These are phyloP conservation scores for Psittacula cyanocephala DNA, from an alignment of 2,113 vertebrate genomes.

Conservation along the genomic window DNA sequence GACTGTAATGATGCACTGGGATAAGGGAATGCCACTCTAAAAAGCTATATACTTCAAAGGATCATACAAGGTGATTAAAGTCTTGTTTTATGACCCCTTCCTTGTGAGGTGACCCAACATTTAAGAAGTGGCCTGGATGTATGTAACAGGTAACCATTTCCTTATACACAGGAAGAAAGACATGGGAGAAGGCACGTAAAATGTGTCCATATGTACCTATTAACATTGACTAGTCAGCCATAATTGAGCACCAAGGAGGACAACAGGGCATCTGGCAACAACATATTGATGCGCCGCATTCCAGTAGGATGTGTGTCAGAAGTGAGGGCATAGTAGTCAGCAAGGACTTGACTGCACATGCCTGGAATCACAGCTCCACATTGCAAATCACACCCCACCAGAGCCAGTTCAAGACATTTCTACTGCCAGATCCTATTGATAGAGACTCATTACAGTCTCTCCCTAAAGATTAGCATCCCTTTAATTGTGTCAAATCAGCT, in stretches of 20 bases:
- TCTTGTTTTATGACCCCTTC: background rate
- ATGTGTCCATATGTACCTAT: background rate
- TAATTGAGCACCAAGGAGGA: background rate
- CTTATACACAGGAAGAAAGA: background rate
- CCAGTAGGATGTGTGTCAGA: background rate
- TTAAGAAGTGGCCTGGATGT: background rate
- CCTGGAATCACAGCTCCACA: background rate
- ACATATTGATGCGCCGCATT: background rate
- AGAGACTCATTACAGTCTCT: background rate
- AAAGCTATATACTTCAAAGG: background rate
- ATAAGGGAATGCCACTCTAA: background rate
- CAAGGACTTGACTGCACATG: background rate
- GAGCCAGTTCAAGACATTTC: background rate
- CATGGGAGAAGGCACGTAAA: background rate
- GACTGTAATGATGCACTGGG: background rate
- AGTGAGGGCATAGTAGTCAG: background rate
- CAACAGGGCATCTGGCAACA: rapidly evolving
- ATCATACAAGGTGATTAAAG: background rate
- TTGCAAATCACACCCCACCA: background rate
- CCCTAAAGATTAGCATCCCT: background rate
- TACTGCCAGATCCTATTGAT: background rate
- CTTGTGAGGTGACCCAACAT: background rate
- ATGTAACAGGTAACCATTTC: background rate
- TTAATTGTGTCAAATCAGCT: background rate
- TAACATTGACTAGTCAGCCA: rapidly evolving